A percentile compares a stretch with the other conserved stretches of the same genome.
phyloP scores from a whole-genome alignment of 2,113 vertebrate genomes.

The Percopsis transmontana region DNA sequence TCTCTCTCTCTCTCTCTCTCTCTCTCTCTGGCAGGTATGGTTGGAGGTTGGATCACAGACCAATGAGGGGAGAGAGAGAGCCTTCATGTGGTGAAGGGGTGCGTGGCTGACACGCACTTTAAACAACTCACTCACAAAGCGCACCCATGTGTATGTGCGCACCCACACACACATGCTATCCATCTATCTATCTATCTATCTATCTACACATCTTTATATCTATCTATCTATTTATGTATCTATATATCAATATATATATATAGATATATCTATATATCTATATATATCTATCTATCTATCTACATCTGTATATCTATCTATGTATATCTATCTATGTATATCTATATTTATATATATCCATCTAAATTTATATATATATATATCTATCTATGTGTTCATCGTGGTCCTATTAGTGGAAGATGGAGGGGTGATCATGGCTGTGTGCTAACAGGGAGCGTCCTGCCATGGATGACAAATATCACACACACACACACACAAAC shows the following conservation, averaged over 20 bases:
- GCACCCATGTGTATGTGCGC: neutral
- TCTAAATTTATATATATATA: neutral
- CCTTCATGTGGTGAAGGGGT: slow-evolving; percentile 58
- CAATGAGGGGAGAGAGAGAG: slow-evolving; percentile 43
- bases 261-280: neutral
- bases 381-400: slow-evolving; percentile 4
- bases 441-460: slow-evolving; percentile 72
- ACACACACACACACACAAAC: slow-evolving; percentile 16
- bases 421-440: slow-evolving; percentile 71
- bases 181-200: neutral
- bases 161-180: neutral
- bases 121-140: slow-evolving; percentile 38
- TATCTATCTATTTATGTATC: neutral
- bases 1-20: slow-evolving; percentile 36
- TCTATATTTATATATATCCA: neutral
- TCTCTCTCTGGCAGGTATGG: slow-evolving; percentile 44
- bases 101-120: slow-evolving; percentile 53
- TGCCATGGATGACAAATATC: slow-evolving; percentile 74
- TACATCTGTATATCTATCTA: neutral
- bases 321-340: neutral
- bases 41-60: slow-evolving; percentile 57
- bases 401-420: slow-evolving; percentile 71
- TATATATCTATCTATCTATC: neutral
- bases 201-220: neutral
- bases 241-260: neutral